Base-by-base conservation (phyloP, 2,113 vertebrate genomes). In the Campylomormyrus numenius region DNA sequence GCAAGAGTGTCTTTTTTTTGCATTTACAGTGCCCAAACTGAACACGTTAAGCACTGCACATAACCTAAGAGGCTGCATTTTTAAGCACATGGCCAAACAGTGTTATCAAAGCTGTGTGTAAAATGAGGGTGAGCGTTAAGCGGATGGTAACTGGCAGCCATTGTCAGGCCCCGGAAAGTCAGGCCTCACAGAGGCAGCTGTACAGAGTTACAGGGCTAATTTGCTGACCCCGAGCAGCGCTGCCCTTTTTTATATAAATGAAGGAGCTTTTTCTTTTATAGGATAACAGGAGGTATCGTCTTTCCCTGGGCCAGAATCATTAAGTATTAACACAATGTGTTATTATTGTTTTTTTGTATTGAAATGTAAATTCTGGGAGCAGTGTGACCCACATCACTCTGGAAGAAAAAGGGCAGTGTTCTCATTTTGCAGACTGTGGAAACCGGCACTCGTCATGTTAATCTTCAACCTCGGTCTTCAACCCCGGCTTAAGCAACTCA, bases 341-440 rank as follows among this genome's bases (percentile, higher is more conserved):
- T 96, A 95, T 97, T 97, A 96, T 96, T 95, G 95, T 93, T 95
- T 95, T 93, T 96, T 97, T 96, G 96, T 24, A 97, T 97, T 97
- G 96, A 97, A 97, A 97, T 97, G 96, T 96, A 97, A 97, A 97
- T 97, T 97, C 94, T 95, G 94, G 94, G 96, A 96, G 97, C 96
- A 95, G 95, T 93, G 93, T 97, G 96, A 97, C 96, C 96, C 94
- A 96, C 96, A 96, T 97, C 96, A 95, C 83, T 93, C 96, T 91
- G 89, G 91, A 93, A 24, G 17, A 85, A 85, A 53, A 84, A 45
- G 45, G 42, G 83, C 42, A 48, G 39, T 48, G 45, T 85, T 85
- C 83, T 85, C 83, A 85, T 85, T 85, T 96, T 95, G 95, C 94
- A 93, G 42, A 4, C 45, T 90, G 74, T 19, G 93, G 70, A 91